These are phyloP conservation scores for Heliconius erato DNA, from an alignment of 2,888 invertebrate species.

Conservation along the genomic window DNA sequence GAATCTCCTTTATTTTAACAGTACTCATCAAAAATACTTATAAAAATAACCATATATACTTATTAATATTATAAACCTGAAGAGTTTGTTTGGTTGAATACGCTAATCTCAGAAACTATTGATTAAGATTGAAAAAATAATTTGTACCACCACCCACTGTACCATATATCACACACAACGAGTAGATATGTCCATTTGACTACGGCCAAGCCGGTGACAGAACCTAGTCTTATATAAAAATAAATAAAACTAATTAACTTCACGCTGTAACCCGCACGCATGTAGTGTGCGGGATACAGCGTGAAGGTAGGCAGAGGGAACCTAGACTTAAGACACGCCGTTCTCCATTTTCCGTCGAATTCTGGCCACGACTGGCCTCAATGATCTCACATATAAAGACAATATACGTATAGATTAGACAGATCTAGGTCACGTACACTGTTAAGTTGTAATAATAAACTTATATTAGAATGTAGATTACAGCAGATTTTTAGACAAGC, in stretches of 20 bases:
- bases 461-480: constrained; percentile 12
- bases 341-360: too few relatives aligned
- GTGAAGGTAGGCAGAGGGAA: not conserved
- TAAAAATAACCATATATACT: not conserved
- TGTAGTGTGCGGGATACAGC: too few relatives aligned
- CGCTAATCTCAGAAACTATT: not conserved
- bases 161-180: too few relatives aligned
- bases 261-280: too few relatives aligned
- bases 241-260: too few relatives aligned
- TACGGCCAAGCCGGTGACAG: not conserved
- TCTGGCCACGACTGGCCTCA: too few relatives aligned
- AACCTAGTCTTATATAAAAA: not conserved
- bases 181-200: not conserved
- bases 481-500: not conserved
- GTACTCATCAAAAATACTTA: too few relatives aligned
- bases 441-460: constrained; percentile 19
- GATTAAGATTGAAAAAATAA: not conserved
- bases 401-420: not conserved
- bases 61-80: not conserved
- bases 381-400: not conserved
- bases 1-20: too few relatives aligned
- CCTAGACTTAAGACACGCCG: not conserved
- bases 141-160: too few relatives aligned
- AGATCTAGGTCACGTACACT: constrained; percentile 19
- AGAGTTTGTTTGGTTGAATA: not conserved